Evolutionary conservation across 2,113 vertebrate species (phyloP).

Genomic region (Onychorhynchus coronatus): DNA sequence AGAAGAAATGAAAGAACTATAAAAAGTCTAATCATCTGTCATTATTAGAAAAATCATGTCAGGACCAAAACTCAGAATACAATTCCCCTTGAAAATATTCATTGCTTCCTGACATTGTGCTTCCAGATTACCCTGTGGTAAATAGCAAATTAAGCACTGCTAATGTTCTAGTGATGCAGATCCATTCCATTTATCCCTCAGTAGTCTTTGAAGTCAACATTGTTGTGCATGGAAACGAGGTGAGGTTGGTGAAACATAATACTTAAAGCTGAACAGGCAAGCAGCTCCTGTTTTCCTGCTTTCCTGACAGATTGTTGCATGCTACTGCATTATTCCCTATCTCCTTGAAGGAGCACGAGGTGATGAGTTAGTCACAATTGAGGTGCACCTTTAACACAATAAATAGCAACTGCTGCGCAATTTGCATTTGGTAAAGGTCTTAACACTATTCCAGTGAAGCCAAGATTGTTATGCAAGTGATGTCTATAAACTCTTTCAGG

Average conservation of each 20-base stretch:
- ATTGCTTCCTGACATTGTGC: background rate
- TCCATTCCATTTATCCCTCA: background rate
- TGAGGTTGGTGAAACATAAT: background rate
- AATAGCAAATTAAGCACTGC: background rate
- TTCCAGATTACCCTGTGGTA: background rate
- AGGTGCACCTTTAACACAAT: background rate
- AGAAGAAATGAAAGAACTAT: background rate
- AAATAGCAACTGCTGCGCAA: background rate
- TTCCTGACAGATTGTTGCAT: background rate
- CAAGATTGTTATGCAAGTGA: background rate
- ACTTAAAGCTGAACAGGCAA: background rate
- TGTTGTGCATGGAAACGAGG: fast-evolving
- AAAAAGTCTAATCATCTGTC: background rate
- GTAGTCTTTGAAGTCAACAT: background rate
- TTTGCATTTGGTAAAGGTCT: background rate
- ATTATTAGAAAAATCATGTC: background rate
- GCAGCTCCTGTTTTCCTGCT: background rate
- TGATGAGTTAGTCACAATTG: background rate
- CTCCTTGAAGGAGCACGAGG: background rate
- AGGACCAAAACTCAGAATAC: background rate
- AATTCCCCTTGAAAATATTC: background rate
- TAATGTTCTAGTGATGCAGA: background rate
- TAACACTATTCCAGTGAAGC: background rate
- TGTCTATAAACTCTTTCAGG: background rate
- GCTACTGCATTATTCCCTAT: background rate